Percentiles rank a stretch among this genome's conserved stretches.
Conservation (phyloP, 2,113 vertebrate species). For the Conger conger region DNA sequence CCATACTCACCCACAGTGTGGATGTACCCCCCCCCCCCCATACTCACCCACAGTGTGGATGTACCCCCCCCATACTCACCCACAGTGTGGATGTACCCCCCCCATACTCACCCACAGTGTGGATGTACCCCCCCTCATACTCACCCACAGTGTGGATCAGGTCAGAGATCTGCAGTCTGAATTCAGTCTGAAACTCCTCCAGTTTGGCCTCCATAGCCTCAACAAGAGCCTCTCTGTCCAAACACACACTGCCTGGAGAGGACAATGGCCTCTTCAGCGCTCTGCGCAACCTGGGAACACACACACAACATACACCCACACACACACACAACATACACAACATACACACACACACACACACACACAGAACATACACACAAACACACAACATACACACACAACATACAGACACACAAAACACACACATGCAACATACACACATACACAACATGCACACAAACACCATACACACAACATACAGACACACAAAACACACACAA, state of each 20-base stretch:
- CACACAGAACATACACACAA: background rate
- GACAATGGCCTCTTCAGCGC: conserved; percentile 60
- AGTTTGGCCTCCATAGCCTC: conserved; percentile 61
- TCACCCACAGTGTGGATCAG: conserved; percentile 55
- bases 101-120: conserved; percentile 51
- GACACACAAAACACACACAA: too few relatives aligned
- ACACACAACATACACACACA: background rate
- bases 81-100: background rate
- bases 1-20: too few relatives aligned
- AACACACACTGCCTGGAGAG: conserved; percentile 53
- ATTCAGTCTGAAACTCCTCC: conserved; percentile 53
- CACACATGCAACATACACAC: conserved; percentile 8
- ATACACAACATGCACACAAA: too few relatives aligned
- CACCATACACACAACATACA: too few relatives aligned
- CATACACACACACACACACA: background rate
- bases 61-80: background rate
- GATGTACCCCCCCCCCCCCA: background rate
- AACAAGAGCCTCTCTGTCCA: conserved; percentile 54
- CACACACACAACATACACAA: background rate
- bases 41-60: background rate
- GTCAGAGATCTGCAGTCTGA: conserved; percentile 35
- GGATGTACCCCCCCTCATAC: conserved; percentile 48
- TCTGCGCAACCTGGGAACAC: conserved; percentile 50
- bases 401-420: background rate
- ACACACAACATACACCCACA: too few relatives aligned